phyloP scores from a whole-genome alignment of 2,797 vertebrate species.

The Nannoperca australis region DNA sequence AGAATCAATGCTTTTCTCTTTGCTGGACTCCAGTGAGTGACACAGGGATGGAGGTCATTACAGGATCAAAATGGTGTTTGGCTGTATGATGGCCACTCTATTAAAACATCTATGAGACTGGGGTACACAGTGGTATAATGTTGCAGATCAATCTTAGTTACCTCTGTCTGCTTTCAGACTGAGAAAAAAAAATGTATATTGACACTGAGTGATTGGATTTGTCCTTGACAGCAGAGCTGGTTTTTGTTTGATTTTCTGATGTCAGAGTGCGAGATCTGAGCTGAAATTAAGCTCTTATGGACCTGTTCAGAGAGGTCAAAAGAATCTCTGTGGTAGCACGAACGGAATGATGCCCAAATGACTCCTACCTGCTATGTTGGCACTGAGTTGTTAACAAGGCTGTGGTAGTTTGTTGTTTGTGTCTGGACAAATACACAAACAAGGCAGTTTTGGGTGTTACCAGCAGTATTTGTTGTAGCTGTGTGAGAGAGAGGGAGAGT shows the following conservation, averaged over 20 bases:
- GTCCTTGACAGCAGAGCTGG: slow-evolving; percentile 20
- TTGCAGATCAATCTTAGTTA: slow-evolving; percentile 31
- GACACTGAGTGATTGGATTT: slow-evolving; percentile 63
- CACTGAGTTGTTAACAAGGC: slow-evolving; percentile 37
- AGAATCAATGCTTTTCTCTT: slow-evolving; percentile 46
- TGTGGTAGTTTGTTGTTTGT: slow-evolving; percentile 13
- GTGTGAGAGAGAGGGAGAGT: neutral
- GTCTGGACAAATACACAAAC: slow-evolving; percentile 27
- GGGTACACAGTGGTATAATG: slow-evolving; percentile 17
- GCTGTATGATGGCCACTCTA: slow-evolving; percentile 8
- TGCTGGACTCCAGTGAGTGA: slow-evolving; percentile 34
- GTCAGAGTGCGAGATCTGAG: slow-evolving; percentile 38
- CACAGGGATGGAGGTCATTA: slow-evolving; percentile 40
- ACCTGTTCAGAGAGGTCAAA: slow-evolving; percentile 46
- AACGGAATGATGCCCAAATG: slow-evolving; percentile 28
- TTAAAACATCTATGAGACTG: slow-evolving; percentile 10
- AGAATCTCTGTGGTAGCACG: slow-evolving; percentile 29
- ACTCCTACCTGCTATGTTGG: slow-evolving; percentile 39
- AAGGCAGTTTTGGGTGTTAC: neutral
- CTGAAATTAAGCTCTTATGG: slow-evolving; percentile 44
- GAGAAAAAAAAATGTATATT: slow-evolving; percentile 52
- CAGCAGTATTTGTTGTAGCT: slow-evolving; percentile 13
- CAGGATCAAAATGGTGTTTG: slow-evolving; percentile 48
- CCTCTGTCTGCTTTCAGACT: slow-evolving; percentile 48
- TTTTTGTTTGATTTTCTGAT: slow-evolving; percentile 52